These are phyloP conservation scores for Nothoprocta perdicaria DNA, from an alignment of 2,113 vertebrate genomes.

Conservation along the genomic window DNA sequence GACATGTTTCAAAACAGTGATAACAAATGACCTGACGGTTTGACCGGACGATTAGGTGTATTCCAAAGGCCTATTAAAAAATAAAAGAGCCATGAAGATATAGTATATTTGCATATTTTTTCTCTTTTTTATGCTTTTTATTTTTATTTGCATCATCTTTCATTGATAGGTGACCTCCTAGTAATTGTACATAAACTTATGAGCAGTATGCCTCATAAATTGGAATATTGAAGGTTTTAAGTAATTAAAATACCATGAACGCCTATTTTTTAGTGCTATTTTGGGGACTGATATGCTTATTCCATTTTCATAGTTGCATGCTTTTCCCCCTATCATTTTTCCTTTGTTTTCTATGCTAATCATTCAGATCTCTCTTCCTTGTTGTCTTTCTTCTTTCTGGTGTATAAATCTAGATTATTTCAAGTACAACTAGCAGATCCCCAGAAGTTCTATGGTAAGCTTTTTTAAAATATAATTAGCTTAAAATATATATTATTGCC, in stretches of 20 bases:
- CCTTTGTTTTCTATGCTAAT: background rate
- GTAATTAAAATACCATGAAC: background rate
- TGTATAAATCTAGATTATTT: background rate
- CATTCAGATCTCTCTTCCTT: background rate
- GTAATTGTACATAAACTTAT: conserved; percentile 44
- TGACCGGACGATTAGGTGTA: background rate
- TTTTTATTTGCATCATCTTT: conserved; percentile 6
- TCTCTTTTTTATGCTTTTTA: background rate
- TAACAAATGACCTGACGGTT: background rate
- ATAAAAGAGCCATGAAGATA: background rate
- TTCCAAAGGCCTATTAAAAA: background rate
- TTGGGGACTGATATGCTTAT: background rate
- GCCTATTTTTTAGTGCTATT: background rate
- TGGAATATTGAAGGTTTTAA: conserved; percentile 43
- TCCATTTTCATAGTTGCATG: background rate
- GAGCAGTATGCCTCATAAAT: background rate
- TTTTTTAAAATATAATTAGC: background rate
- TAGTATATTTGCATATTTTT: conserved; percentile 32
- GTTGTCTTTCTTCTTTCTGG: background rate
- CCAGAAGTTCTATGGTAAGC: background rate
- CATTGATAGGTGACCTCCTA: conserved; percentile 32
- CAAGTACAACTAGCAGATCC: background rate
- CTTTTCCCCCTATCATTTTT: background rate
- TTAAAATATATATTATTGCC: background rate
- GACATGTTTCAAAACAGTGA: background rate